Base-by-base conservation (phyloP, 2,888 invertebrate species). In the Zonitis immaculata region DNA sequence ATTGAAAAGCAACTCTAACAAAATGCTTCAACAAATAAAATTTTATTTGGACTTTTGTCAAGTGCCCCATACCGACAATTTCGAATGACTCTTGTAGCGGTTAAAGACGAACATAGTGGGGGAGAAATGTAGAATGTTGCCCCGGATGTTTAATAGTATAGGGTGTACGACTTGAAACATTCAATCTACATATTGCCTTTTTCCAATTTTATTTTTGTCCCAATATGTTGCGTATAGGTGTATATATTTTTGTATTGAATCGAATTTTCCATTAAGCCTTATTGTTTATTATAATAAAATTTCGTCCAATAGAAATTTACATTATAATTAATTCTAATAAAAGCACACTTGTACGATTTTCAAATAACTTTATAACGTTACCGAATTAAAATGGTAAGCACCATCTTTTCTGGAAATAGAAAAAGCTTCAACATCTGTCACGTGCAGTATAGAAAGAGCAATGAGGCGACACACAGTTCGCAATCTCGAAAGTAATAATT, bases 401-500 rank as follows among this genome's bases (percentile, higher is more conserved):
- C 12, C 22, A 26, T 11, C 12, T 43, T n/a, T 43, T 16, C 2
- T n/a, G n/a, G n/a, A n/a, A n/a, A n/a, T n/a, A n/a, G n/a, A 12
- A 12, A 26, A 12, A 26, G 27, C n/a, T 27, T 44, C 26, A 2
- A 12, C 35, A 16, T 35, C 12, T 53, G 46, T 42, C 46, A 46
- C 25, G 16, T 43, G 22, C 45, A 14, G 18, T 42, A n/a, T n/a
- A n/a, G n/a, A 25, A 47, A 43, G 35, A 42, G 45, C 47, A 35
- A 35, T 11, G 47, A 18, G 30, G 35, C 46, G 43, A 49, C 52
- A 53, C 53, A 45, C n/a, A 51, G 48, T 52, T 5, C 52, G 47
- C 62, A 62, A 58, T 57, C 58, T 62, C 55, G 50, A 59, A 53
- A 51, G 55, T 52, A 61, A 59, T 58, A 62, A 62, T 62, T 61